These are phyloP conservation scores for Cataglyphis livida DNA, from an alignment of 2,888 invertebrate species.

Conservation along the genomic window DNA sequence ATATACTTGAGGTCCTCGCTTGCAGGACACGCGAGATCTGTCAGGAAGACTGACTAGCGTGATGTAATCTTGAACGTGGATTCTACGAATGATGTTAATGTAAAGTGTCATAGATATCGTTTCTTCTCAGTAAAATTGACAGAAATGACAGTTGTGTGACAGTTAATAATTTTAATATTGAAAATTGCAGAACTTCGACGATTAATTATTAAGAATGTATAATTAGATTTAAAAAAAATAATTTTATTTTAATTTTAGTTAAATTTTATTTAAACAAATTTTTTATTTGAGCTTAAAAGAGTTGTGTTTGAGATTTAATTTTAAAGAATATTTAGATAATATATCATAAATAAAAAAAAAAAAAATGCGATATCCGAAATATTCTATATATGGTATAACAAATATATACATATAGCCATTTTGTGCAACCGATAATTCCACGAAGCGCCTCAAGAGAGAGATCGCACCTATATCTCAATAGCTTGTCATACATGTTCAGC, in stretches of 20 bases:
- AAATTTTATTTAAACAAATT: neutral
- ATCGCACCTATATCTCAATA: constrained; percentile 2
- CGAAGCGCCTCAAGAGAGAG: constrained; percentile 8
- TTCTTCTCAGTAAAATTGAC: neutral
- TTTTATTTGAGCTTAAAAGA: neutral
- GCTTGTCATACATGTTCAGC: constrained; percentile 31
- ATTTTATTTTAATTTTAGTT: neutral
- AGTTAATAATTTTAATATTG: neutral
- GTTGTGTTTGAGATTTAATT: neutral
- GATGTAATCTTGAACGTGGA: constrained; percentile 37
- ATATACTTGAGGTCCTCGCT: constrained; percentile 5
- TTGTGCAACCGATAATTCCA: constrained; percentile 33
- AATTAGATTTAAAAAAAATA: neutral
- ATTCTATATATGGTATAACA: constrained; percentile 34
- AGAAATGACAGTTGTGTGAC: neutral
- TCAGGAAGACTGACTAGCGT: constrained; percentile 73
- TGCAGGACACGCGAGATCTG: constrained; percentile 58
- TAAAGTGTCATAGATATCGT: neutral
- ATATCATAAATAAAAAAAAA: neutral
- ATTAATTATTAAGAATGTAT: too few relatives aligned
- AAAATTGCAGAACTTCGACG: neutral
- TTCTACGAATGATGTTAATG: neutral
- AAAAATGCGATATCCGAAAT: neutral
- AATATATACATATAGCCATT: constrained; percentile 67
- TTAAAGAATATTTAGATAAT: neutral